Conservation (phyloP, 2,113 vertebrate species). For the Pseudonaja textilis region DNA sequence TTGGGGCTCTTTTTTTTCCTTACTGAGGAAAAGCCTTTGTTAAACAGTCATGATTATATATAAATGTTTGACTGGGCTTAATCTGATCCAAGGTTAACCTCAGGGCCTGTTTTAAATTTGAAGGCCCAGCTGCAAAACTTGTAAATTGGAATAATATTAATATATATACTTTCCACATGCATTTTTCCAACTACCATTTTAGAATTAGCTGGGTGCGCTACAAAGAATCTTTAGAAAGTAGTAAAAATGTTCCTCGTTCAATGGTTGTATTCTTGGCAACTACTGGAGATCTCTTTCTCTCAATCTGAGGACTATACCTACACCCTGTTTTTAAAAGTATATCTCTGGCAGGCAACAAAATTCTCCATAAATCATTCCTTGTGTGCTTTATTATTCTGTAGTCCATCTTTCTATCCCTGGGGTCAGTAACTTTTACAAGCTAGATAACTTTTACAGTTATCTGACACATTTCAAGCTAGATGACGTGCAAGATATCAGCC, state of each 20-base stretch:
- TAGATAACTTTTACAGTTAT: not conserved
- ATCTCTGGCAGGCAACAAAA: not conserved
- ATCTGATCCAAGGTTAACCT: not conserved
- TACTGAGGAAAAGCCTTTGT: constrained; percentile 33
- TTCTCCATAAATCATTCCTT: not conserved
- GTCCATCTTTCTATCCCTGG: not conserved
- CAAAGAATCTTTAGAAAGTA: not conserved
- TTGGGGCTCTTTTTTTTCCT: not conserved
- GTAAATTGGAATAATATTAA: not conserved
- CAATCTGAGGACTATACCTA: not conserved
- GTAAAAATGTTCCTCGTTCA: not conserved
- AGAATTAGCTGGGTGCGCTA: not conserved
- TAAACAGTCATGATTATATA: constrained; percentile 24
- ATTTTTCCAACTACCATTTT: not conserved
- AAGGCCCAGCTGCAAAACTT: not conserved
- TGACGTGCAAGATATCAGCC: not conserved
- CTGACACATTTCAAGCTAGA: not conserved
- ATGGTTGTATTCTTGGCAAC: not conserved
- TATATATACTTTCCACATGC: not conserved
- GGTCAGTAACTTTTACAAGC: not conserved
- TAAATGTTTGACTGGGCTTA: not conserved
- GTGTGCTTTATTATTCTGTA: not conserved
- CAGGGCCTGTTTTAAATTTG: not conserved
- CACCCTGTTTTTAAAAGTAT: not conserved
- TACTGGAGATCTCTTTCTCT: not conserved